These are phyloP conservation scores for Periophthalmus modestus DNA, from an alignment of 2,113 vertebrate genomes.

Conservation along the genomic window DNA sequence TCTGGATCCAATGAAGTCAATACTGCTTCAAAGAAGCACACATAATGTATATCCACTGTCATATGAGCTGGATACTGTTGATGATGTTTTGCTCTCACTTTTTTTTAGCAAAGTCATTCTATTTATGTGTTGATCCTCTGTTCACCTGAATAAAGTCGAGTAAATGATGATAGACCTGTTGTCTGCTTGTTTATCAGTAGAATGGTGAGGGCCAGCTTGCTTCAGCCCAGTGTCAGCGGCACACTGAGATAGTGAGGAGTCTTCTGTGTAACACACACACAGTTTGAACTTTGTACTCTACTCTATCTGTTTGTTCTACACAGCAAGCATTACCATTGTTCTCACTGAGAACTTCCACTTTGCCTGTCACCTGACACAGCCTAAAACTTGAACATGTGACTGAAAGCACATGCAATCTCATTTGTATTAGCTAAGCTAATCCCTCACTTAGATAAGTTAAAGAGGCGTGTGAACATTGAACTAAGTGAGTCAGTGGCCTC, in stretches of 20 bases:
- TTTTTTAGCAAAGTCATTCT: constrained; percentile 43
- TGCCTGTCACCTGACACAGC: background rate
- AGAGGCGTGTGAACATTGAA: background rate
- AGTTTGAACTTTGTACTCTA: background rate
- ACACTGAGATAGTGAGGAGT: background rate
- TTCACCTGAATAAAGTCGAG: constrained; percentile 66
- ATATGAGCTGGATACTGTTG: constrained; percentile 37
- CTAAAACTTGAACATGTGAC: background rate
- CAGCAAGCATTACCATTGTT: background rate
- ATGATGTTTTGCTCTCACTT: constrained; percentile 31
- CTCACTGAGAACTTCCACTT: background rate
- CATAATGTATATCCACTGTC: constrained; percentile 3
- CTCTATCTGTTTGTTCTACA: background rate
- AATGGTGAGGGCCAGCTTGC: background rate
- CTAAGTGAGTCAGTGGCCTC: background rate
- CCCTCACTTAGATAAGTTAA: background rate
- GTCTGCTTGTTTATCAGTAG: constrained; percentile 5
- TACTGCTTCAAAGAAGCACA: constrained; percentile 57
- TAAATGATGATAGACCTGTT: constrained; percentile 27
- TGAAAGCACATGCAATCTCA: background rate
- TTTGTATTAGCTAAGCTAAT: background rate
- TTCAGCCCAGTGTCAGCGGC: background rate
- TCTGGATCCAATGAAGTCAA: constrained; percentile 34
- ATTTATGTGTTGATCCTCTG: constrained; percentile 53
- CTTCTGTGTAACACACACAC: constrained; percentile 7